Evolutionary conservation across 2,113 vertebrate genomes (phyloP).

Genomic region (Mesembrinibis cayennensis): DNA sequence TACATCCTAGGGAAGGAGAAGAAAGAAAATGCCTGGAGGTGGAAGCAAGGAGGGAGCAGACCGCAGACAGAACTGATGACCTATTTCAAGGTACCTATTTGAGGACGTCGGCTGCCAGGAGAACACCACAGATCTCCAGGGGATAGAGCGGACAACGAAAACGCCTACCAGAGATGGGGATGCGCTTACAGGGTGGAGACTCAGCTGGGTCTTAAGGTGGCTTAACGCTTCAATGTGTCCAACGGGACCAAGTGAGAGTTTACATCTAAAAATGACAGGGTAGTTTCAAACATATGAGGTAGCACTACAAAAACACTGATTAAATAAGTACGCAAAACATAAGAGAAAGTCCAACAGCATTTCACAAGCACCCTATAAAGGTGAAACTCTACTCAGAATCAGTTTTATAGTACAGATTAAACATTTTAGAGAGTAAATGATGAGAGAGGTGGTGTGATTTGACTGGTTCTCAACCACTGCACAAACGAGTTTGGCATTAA

Average conservation of each 20-base stretch:
- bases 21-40: neutral
- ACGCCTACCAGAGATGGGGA: neutral
- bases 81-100: neutral
- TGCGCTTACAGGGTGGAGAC: neutral
- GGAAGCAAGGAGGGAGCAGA: neutral
- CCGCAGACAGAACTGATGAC: neutral
- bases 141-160: neutral
- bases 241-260: neutral
- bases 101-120: neutral
- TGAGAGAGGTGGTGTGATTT: neutral
- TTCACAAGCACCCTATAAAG: neutral
- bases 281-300: neutral
- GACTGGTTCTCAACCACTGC: neutral
- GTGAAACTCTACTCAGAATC: neutral
- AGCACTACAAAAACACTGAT: neutral
- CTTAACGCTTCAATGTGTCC: neutral
- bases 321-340: neutral
- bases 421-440: neutral
- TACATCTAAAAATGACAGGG: neutral
- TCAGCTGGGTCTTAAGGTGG: neutral
- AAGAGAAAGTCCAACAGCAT: neutral
- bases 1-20: neutral
- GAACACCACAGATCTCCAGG: neutral
- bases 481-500: neutral
- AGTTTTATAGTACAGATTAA: neutral